phyloP scores from a whole-genome alignment of 1,140 invertebrate species.

The Lucilia sericata region DNA sequence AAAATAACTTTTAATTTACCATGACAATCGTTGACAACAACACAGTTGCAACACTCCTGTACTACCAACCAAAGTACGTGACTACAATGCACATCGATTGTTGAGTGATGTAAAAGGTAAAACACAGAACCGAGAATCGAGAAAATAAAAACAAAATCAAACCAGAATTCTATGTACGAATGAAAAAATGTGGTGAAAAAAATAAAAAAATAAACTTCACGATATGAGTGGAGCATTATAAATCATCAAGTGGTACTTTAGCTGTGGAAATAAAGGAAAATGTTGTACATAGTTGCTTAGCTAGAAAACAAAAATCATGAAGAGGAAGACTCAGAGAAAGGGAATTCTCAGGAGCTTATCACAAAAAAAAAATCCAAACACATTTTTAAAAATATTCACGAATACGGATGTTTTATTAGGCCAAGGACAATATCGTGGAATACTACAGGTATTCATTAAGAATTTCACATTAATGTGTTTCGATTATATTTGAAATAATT shows the following conservation, averaged over 20 bases:
- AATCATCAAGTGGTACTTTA: conserved; percentile 12
- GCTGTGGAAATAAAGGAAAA: not conserved
- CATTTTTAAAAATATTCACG: too few species aligned
- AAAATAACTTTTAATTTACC: conserved; percentile 29
- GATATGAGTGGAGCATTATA: not conserved
- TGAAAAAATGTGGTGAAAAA: not conserved
- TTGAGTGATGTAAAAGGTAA: conserved; percentile 22
- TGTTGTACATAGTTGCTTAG: not conserved
- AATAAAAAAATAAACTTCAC: not conserved
- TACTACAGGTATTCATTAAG: too few species aligned
- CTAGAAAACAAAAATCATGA: not conserved
- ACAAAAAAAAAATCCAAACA: too few species aligned
- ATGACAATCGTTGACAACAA: conserved; percentile 24
- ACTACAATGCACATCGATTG: conserved; percentile 3
- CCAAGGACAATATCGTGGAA: too few species aligned
- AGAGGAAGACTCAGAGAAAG: not conserved
- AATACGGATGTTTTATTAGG: too few species aligned
- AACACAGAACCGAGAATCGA: not conserved
- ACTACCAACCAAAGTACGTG: not conserved
- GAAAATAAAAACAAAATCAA: not conserved
- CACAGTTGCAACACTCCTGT: conserved; percentile 9
- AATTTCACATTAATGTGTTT: too few species aligned
- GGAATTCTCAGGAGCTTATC: not conserved
- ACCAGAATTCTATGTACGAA: not conserved
- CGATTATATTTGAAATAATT: too few species aligned